Conservation (phyloP, 1,140 invertebrate species). For the Euura lappo region DNA sequence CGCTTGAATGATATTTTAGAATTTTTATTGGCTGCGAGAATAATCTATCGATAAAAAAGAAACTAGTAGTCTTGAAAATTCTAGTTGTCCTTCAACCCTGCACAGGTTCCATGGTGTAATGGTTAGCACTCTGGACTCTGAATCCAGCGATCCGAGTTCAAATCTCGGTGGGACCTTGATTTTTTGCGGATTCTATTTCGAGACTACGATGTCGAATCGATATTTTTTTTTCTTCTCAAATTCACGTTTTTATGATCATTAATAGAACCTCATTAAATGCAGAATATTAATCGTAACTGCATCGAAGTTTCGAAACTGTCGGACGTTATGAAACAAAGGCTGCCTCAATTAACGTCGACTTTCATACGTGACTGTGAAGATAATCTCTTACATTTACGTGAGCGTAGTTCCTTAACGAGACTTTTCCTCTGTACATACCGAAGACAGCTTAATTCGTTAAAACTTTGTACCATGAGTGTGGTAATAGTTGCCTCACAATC, state of each 20-base stretch:
- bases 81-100: neutral
- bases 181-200: constrained; percentile 12
- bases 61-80: neutral
- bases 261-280: too few species aligned
- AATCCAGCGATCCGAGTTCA: constrained; percentile 80
- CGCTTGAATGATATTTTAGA: too few species aligned
- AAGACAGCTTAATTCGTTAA: neutral
- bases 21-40: too few species aligned
- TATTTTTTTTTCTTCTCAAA: too few species aligned
- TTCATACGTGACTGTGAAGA: neutral
- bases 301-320: neutral
- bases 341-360: neutral
- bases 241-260: too few species aligned
- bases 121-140: constrained; percentile 81
- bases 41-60: neutral
- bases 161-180: constrained; percentile 65
- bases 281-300: too few species aligned
- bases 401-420: neutral
- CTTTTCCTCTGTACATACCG: neutral
- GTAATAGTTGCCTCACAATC: neutral
- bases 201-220: too few species aligned
- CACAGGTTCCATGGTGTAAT: constrained; percentile 56
- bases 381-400: neutral
- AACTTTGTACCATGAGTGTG: neutral
- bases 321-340: neutral